These are phyloP conservation scores for Indicator indicator DNA, from an alignment of 2,113 vertebrate genomes.

Conservation along the genomic window DNA sequence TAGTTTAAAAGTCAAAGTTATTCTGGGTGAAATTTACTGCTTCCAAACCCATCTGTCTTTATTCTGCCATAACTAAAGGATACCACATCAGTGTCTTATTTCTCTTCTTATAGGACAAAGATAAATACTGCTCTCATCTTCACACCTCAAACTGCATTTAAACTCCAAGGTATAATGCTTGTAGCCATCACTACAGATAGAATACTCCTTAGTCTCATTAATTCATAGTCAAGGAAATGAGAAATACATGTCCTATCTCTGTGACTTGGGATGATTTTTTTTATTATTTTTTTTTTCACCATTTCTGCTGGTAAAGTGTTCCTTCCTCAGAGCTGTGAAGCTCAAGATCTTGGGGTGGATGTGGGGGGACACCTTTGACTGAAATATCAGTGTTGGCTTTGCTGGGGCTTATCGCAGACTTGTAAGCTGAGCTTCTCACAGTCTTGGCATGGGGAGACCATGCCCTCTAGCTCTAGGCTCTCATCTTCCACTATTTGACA, in stretches of 20 bases:
- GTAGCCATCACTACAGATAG: background rate
- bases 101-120: background rate
- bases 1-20: conserved; percentile 20
- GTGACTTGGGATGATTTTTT: background rate
- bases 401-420: background rate
- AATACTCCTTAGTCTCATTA: background rate
- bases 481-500: background rate
- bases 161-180: background rate
- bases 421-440: background rate
- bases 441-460: background rate
- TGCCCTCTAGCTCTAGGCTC: background rate
- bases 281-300: background rate
- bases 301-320: background rate
- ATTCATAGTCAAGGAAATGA: background rate
- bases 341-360: background rate
- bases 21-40: background rate
- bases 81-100: background rate
- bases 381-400: background rate
- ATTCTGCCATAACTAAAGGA: background rate
- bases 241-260: background rate
- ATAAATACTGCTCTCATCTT: background rate
- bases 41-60: background rate
- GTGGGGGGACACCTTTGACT: background rate
- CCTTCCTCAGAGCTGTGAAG: background rate
- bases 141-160: background rate